Conservation (phyloP, 1,140 invertebrate genomes). For the Macrobrachium nipponense region DNA sequence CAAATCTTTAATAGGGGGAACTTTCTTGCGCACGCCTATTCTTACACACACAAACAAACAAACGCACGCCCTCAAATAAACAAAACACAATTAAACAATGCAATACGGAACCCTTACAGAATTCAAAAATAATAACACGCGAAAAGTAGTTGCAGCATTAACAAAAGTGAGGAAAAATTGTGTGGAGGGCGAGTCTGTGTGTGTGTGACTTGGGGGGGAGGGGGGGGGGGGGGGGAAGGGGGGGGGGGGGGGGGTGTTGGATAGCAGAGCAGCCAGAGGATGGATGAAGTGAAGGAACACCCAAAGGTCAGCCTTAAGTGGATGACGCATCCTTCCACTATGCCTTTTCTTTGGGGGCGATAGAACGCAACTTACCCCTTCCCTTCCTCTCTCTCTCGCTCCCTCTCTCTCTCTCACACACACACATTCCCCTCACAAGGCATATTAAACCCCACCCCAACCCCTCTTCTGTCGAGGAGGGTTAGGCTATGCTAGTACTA, state of each 20-base stretch:
- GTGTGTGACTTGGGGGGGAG: neutral
- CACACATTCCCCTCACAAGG: neutral
- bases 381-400: no score
- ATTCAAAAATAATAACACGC: no score
- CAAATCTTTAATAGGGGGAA: no score
- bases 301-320: conserved; percentile 22
- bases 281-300: conserved; percentile 1
- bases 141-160: neutral
- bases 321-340: conserved; percentile 1
- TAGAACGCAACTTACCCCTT: no score
- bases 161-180: neutral
- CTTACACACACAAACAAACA: no score
- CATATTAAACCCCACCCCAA: neutral
- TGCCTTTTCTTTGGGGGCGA: neutral
- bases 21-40: no score
- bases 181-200: neutral
- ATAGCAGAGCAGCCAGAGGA: neutral
- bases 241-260: neutral
- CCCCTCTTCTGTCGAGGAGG: neutral
- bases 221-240: neutral
- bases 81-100: no score
- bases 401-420: no score
- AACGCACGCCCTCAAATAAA: no score
- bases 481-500: neutral
- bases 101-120: no score